These are phyloP conservation scores for Galeopterus variegatus DNA, from an alignment of 2,113 vertebrate genomes.

Conservation along the genomic window DNA sequence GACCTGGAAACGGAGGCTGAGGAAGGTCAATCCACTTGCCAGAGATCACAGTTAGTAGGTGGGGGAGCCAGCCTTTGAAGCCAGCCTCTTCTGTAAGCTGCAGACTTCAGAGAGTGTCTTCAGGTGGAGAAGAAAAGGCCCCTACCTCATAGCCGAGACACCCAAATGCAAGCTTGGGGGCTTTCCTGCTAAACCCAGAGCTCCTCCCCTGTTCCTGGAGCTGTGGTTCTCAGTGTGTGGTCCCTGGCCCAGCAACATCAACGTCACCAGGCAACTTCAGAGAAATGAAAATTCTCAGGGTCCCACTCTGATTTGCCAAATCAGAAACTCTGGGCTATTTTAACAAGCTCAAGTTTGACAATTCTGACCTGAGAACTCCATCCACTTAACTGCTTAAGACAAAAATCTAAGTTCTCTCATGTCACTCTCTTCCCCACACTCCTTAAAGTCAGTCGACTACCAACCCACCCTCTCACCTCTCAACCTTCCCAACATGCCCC, in stretches of 20 bases:
- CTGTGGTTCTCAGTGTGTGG: too few relatives aligned
- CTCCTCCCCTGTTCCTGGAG: neutral
- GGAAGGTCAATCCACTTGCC: neutral
- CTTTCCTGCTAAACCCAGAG: neutral
- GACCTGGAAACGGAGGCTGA: neutral
- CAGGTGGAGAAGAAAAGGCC: neutral
- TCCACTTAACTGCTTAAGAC: neutral
- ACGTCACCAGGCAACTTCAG: neutral
- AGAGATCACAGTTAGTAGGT: rapidly evolving
- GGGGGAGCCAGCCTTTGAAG: neutral
- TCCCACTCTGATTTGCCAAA: neutral
- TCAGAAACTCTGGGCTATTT: neutral
- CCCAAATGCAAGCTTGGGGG: neutral
- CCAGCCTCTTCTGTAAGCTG: neutral
- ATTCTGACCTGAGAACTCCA: neutral
- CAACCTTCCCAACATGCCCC: neutral
- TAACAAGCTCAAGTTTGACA: neutral
- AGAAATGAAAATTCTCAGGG: neutral
- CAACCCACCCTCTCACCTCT: neutral
- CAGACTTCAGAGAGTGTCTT: neutral
- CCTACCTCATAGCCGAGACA: neutral
- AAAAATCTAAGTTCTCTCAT: neutral
- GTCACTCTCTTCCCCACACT: too few relatives aligned
- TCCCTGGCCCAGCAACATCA: neutral
- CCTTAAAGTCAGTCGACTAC: neutral